Conservation (phyloP, 2,113 vertebrate species). For the Andinoacara biseriatus region DNA sequence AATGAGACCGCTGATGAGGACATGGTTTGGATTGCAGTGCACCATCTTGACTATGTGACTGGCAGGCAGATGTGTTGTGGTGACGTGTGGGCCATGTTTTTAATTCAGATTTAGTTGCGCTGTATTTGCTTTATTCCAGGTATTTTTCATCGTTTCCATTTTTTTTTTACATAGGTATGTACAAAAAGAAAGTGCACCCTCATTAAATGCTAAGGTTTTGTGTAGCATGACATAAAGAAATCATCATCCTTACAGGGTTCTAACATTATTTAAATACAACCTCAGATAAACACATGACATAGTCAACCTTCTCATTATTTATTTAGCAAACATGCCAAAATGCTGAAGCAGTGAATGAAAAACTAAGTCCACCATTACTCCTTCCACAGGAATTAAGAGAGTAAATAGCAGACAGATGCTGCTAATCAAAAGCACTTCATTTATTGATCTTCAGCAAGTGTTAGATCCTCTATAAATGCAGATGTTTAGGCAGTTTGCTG, state of each 20-base stretch:
- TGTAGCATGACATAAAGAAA: background rate
- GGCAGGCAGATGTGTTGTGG: constrained; percentile 3
- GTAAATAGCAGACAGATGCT: background rate
- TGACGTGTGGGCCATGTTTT: background rate
- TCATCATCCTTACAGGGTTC: background rate
- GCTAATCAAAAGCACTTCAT: background rate
- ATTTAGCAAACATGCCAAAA: background rate
- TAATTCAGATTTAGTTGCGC: background rate
- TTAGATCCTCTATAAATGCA: background rate
- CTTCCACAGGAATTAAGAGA: background rate
- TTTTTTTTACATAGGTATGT: accelerated
- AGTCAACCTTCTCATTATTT: background rate
- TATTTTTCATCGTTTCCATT: background rate
- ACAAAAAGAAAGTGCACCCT: background rate
- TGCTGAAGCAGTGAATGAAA: background rate
- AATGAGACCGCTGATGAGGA: constrained; percentile 13
- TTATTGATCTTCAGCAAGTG: background rate
- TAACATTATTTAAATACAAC: background rate
- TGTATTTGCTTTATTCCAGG: background rate
- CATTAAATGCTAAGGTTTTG: background rate
- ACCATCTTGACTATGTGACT: constrained; percentile 16
- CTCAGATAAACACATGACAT: background rate
- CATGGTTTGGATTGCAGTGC: constrained; percentile 20
- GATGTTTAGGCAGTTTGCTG: background rate
- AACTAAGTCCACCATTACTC: background rate